Evolutionary conservation across 64 coral and sea anemone species (phyloP), one percentile per base, ranked within the genome.

Genomic region (Actinia tenebrosa): DNA sequence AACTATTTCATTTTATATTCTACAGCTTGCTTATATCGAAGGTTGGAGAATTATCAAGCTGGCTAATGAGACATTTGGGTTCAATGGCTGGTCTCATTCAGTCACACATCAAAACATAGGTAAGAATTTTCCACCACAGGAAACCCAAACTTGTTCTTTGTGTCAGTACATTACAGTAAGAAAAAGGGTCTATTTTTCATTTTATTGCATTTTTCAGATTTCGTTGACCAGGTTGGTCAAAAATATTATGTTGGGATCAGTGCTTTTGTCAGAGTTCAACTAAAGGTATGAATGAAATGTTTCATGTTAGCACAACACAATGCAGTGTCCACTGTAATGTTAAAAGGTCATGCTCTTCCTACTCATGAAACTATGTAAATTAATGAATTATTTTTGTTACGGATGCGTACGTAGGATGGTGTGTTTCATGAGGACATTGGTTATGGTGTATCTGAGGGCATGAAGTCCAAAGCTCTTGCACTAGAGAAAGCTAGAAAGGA

Each of bases 71-170:
- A 96, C 94, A 20, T 96, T 96, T 83, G 94, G 94, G 23, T 96
- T 96, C 45, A 96, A 96, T 96, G 94, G 94, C 54, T 96, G 94
- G 94, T 96, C 94, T 45, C 94, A 96, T 78, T 96, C 94, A 45
- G 94, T 96, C 46, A 96, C 94, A 4, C 90, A 96, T 92, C 94
- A 96, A 80, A 96, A 96, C 37, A 96, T 96, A 84, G 94, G 94
- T 96, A 45, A 96, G 10, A 58, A 58, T 2, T 5, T 50, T 10
- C 7, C 56, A 58, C 5, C 22, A 75, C 16, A 75, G 37, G 22
- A 10, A 26, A 75, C 47, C 47, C 47, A 50, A 50, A 50, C 47
- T 50, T 50, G 47, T 4, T 37, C 30, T 37, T 37, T 37, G 30
- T 37, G 30, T 37, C 30, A 37, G 30, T 37, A 37, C 30, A 37